Conservation (phyloP, 2,113 vertebrate species). For the Eptatretus burgeri region DNA sequence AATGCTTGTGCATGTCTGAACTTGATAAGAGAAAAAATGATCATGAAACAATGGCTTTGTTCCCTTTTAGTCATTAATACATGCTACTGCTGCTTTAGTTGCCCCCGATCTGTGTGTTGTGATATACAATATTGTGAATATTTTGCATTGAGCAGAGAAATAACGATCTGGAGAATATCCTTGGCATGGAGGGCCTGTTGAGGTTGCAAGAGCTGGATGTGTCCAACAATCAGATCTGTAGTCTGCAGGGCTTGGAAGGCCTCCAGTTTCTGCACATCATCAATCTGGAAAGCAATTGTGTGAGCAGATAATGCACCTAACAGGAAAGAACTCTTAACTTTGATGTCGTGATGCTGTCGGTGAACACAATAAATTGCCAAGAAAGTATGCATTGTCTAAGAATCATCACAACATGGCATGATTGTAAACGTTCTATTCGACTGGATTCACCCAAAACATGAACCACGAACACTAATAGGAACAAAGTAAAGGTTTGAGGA, state of each 20-base stretch:
- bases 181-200: conserved; percentile 27
- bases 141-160: conserved; percentile 24
- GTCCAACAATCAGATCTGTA: conserved; percentile 36
- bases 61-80: no score
- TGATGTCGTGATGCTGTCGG: background rate
- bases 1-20: no score
- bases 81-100: no score
- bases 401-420: background rate
- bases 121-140: conserved; percentile 8
- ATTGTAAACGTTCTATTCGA: background rate
- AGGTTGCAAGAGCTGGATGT: conserved; percentile 32
- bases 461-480: background rate
- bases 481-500: no score
- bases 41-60: no score
- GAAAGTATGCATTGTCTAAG: background rate
- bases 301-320: conserved; percentile 13
- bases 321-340: background rate
- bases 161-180: conserved; percentile 33
- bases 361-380: background rate
- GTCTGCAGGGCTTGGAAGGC: conserved; percentile 33
- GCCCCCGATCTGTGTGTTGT: no score
- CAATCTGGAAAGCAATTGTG: conserved; percentile 50
- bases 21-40: no score
- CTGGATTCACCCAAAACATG: background rate
- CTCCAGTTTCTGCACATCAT: conserved; percentile 27